phyloP scores from a whole-genome alignment of 1,140 invertebrate species.

The Listronotus bonariensis region DNA sequence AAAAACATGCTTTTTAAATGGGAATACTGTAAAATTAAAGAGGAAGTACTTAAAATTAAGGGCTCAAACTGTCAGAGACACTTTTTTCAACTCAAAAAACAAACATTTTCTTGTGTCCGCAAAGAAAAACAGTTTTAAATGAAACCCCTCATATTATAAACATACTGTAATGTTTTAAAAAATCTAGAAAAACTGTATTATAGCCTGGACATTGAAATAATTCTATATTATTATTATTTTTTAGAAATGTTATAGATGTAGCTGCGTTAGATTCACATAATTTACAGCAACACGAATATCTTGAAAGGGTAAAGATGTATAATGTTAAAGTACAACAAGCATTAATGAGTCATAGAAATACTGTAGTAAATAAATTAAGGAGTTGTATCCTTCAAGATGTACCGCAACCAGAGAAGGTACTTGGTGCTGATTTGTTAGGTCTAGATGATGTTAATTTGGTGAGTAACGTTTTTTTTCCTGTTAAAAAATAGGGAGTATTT shows the following conservation, averaged over 20 bases:
- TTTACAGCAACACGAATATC: constrained; percentile 79
- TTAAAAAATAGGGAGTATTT: too few species aligned
- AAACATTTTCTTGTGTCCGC: too few species aligned
- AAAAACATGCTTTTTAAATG: too few species aligned
- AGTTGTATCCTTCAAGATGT: constrained; percentile 63
- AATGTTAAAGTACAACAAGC: constrained; percentile 64
- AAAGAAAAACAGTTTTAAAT: too few species aligned
- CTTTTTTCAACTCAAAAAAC: too few species aligned
- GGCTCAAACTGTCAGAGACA: too few species aligned
- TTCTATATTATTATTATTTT: constrained; percentile 11
- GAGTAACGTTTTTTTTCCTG: constrained; percentile 43
- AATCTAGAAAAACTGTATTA: too few species aligned
- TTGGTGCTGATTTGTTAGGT: constrained; percentile 60
- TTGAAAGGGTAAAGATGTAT: constrained; percentile 75
- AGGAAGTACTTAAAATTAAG: too few species aligned
- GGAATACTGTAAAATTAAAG: too few species aligned
- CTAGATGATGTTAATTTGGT: constrained; percentile 63
- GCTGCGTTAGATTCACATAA: constrained; percentile 78
- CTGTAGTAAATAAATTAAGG: constrained; percentile 53
- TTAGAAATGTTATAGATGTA: constrained; percentile 83
- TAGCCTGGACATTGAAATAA: too few species aligned
- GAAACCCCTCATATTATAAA: too few species aligned
- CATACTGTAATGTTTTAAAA: too few species aligned
- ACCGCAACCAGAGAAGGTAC: constrained; percentile 63
- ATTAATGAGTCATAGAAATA: constrained; percentile 55